Percentiles rank a stretch among this genome's conserved stretches.
phyloP scores from a whole-genome alignment of 23 tunicate genomes.

The Botrylloides violaceus region DNA sequence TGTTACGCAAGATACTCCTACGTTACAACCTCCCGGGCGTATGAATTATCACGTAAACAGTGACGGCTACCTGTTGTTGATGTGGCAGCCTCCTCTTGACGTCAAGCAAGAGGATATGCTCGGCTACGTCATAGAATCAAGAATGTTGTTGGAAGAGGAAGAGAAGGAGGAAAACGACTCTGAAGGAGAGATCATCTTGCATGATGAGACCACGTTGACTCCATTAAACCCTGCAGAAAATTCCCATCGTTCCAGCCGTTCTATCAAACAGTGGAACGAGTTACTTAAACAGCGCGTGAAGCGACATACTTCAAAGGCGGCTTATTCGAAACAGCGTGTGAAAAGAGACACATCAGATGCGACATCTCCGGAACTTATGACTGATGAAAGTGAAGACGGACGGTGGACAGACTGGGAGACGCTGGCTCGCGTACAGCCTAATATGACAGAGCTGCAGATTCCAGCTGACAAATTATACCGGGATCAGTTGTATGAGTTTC shows the following conservation, averaged over 20 bases:
- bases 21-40: constrained; percentile 40
- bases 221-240: background rate
- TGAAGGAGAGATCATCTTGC: too few relatives aligned
- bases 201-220: background rate
- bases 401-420: constrained; percentile 35
- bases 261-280: background rate
- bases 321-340: background rate
- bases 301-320: background rate
- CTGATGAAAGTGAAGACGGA: too few relatives aligned
- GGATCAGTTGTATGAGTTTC: constrained; percentile 53
- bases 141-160: background rate
- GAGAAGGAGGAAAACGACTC: background rate
- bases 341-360: background rate
- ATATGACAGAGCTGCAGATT: constrained; percentile 25
- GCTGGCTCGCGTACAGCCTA: constrained; percentile 38
- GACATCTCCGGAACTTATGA: background rate
- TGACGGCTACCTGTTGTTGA: constrained; percentile 35
- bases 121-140: constrained; percentile 56
- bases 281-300: background rate
- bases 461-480: constrained; percentile 24
- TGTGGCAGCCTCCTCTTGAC: constrained; percentile 45
- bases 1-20: too few relatives aligned
- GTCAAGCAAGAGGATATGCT: constrained; percentile 19
- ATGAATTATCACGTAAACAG: constrained; percentile 15
- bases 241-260: background rate